A percentile compares a stretch with the other conserved stretches of the same genome.
These are phyloP conservation scores for Drosophila aldrichi DNA, from an alignment of 2,888 invertebrate genomes.

Conservation along the genomic window DNA sequence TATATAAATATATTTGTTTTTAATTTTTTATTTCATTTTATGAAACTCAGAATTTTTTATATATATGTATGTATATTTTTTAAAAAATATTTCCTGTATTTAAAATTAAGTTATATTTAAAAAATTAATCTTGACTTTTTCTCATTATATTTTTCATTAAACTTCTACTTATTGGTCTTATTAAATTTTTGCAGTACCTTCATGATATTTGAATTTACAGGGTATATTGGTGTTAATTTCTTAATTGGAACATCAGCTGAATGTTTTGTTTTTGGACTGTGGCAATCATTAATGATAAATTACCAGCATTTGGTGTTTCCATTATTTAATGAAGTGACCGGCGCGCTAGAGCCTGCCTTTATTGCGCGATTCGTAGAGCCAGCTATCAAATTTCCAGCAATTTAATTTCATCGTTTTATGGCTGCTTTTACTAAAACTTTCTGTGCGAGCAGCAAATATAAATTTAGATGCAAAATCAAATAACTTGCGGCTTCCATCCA, in stretches of 20 bases:
- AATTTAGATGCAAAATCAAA: slow-evolving; percentile 15
- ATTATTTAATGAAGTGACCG: slow-evolving; percentile 73
- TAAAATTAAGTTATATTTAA: too few relatives aligned
- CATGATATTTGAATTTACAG: not conserved
- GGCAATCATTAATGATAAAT: slow-evolving; percentile 81
- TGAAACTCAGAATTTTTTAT: too few relatives aligned
- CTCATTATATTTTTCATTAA: too few relatives aligned
- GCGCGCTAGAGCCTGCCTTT: slow-evolving; percentile 38
- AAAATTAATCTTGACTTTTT: too few relatives aligned
- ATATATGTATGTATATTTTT: too few relatives aligned
- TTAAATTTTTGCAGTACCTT: too few relatives aligned
- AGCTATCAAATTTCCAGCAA: slow-evolving; percentile 62
- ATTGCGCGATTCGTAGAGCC: slow-evolving; percentile 27
- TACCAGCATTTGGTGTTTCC: slow-evolving; percentile 72
- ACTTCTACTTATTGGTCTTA: too few relatives aligned
- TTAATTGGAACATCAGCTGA: not conserved
- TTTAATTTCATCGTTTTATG: slow-evolving; percentile 44
- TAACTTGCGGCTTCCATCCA: not conserved
- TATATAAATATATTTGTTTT: too few relatives aligned
- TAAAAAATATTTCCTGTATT: too few relatives aligned
- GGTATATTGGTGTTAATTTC: slow-evolving; percentile 7
- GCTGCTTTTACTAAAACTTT: not conserved
- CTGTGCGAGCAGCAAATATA: not conserved
- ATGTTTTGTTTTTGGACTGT: slow-evolving; percentile 16
- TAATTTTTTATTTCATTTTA: too few relatives aligned